phyloP scores from a whole-genome alignment of 2,888 invertebrate genomes.

The Drosophila vallismaia region DNA sequence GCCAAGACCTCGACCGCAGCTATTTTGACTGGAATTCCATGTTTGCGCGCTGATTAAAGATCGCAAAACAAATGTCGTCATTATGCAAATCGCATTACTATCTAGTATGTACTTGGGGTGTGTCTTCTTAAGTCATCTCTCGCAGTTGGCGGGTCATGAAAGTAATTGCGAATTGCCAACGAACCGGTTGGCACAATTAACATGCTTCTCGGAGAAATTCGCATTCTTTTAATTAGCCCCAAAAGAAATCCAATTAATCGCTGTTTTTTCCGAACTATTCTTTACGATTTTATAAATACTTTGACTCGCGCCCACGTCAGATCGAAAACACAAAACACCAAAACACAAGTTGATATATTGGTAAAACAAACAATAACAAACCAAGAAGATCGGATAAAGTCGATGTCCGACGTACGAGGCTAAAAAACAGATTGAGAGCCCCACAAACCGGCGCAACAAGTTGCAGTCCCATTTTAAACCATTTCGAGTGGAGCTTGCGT shows the following conservation, averaged over 20 bases:
- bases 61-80: constrained; percentile 32
- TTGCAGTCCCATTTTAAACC: constrained; percentile 35
- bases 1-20: constrained; percentile 14
- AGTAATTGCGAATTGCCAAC: constrained; percentile 24
- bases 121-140: constrained; percentile 49
- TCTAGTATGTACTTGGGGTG: constrained; percentile 27
- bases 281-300: constrained; percentile 50
- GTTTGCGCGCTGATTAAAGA: constrained; percentile 21
- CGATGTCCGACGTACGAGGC: constrained; percentile 46
- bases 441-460: constrained; percentile 67
- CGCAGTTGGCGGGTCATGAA: constrained; percentile 10
- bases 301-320: constrained; percentile 50
- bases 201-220: constrained; percentile 10
- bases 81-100: constrained; percentile 48
- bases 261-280: constrained; percentile 18
- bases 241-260: constrained; percentile 19
- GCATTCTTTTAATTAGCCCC: constrained; percentile 8
- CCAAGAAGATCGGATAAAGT: constrained; percentile 35
- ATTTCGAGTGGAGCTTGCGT: neutral
- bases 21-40: constrained; percentile 10
- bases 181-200: constrained; percentile 40
- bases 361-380: constrained; percentile 44
- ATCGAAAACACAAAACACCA: constrained; percentile 29
- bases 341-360: constrained; percentile 10
- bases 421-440: constrained; percentile 45